phyloP scores from a whole-genome alignment of 2,888 invertebrate genomes.

The Dasypolia templi region DNA sequence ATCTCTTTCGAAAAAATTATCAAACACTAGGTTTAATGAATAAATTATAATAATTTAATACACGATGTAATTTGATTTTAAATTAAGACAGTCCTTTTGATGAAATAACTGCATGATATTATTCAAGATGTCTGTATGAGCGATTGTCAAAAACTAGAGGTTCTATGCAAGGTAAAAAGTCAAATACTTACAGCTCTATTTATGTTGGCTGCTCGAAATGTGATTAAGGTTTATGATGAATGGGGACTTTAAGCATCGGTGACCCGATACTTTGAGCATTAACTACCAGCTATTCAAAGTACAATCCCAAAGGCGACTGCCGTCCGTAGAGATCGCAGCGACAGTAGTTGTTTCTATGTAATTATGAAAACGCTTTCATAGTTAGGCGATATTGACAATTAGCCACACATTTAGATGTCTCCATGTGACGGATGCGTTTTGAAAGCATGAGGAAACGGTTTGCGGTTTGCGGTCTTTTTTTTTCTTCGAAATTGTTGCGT shows the following conservation, averaged over 20 bases:
- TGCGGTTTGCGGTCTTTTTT: not conserved
- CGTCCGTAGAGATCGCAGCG: not conserved
- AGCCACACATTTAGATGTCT: no score
- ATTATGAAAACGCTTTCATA: not conserved
- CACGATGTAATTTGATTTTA: conserved; percentile 17
- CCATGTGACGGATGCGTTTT: no score
- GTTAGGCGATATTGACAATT: not conserved
- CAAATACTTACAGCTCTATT: not conserved
- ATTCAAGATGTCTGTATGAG: not conserved
- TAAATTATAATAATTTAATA: conserved; percentile 21
- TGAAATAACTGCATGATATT: not conserved
- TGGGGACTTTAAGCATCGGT: not conserved
- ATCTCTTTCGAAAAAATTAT: conserved; percentile 11
- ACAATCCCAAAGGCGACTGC: not conserved
- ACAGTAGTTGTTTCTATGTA: not conserved
- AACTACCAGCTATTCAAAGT: not conserved
- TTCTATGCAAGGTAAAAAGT: not conserved
- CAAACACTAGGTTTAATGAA: conserved; percentile 7
- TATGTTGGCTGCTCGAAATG: not conserved
- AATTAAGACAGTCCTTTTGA: not conserved
- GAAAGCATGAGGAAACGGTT: not conserved
- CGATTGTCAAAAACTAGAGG: not conserved
- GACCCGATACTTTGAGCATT: not conserved
- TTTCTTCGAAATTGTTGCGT: no score
- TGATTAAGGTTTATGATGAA: not conserved